Base-by-base conservation (phyloP, 2,113 vertebrate genomes). In the Campylomormyrus numenius region DNA sequence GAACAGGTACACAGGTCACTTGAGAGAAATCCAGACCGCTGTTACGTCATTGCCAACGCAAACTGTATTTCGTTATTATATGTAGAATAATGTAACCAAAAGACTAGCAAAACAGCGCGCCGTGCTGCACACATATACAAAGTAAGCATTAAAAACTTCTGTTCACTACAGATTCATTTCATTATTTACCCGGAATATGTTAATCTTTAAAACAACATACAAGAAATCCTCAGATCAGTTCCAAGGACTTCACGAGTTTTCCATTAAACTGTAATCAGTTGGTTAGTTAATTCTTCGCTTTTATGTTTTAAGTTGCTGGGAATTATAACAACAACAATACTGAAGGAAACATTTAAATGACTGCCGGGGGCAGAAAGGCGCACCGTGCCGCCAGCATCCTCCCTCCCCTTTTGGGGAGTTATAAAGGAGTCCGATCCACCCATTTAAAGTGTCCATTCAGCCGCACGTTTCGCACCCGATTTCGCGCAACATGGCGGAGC, bases 401-500 rank as follows among this genome's bases (percentile, higher is more conserved):
- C 90, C 90, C 45, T 56, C 31, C 83, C 31, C 10, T 42, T 53
- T 2, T 84, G 42, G 4, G 15, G 24, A 62, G 52, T 90, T 92
- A 94, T 93, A 94, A 95, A 93, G 9, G 0, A 88, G 42, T 6
- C 0, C 46, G 17, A 58, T 91, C 10, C 88, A n/a, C 7, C 31
- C 13, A 31, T 2, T 45, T 35, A 80, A 91, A 52, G 17, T 85
- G 24, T 83, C 45, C 62, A 17, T 35, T 77, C 88, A 24, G 24
- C 49, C 21, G 83, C 58, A 56, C 48, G 86, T 56, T 87, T 3
- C 66, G 31, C 89, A 1, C 53, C 21, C 21, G 3, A 88, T 85
- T 27, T 66, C 58, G 17, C 6, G 88, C 7, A 94, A 92, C 86
- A 95, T 95, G 95, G 94, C 94, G 94, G 94, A 93, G 83, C 45